Conservation (phyloP, 2,888 invertebrate genomes). For the Xanthorhoe designata region DNA sequence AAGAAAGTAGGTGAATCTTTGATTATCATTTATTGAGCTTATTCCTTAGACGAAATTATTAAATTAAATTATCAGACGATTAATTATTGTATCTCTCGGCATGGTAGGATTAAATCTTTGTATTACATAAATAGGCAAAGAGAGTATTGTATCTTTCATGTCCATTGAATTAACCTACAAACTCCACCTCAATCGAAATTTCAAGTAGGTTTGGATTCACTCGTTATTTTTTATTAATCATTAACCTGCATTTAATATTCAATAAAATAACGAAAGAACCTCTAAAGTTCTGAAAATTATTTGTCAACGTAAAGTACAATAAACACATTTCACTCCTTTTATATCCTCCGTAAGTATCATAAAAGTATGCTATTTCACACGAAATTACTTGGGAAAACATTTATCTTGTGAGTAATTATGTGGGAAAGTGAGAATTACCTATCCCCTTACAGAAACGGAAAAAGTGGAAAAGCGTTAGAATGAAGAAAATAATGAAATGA, state of each 20-base stretch:
- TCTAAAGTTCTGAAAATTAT: not conserved
- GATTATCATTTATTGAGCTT: too few relatives aligned
- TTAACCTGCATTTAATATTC: not conserved
- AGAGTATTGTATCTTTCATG: too few relatives aligned
- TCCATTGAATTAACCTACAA: too few relatives aligned
- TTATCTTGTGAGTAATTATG: slow-evolving; percentile 47
- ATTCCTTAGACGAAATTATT: too few relatives aligned
- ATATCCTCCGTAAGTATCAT: slow-evolving; percentile 20
- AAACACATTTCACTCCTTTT: slow-evolving; percentile 11
- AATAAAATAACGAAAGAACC: not conserved
- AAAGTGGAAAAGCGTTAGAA: not conserved
- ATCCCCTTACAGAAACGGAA: slow-evolving; percentile 13
- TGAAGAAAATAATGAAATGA: not conserved
- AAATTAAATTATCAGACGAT: too few relatives aligned
- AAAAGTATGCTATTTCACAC: slow-evolving; percentile 30
- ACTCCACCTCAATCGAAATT: too few relatives aligned
- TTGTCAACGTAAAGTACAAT: not conserved
- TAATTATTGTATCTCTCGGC: too few relatives aligned
- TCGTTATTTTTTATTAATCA: too few relatives aligned
- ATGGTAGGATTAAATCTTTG: too few relatives aligned
- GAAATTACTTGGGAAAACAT: slow-evolving; percentile 35
- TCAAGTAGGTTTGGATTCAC: too few relatives aligned
- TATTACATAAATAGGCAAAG: too few relatives aligned
- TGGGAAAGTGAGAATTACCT: slow-evolving; percentile 34
- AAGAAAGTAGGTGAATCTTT: too few relatives aligned